Evolutionary conservation across 1,140 invertebrate species (phyloP).

Genomic region (Metaphire vulgaris): DNA sequence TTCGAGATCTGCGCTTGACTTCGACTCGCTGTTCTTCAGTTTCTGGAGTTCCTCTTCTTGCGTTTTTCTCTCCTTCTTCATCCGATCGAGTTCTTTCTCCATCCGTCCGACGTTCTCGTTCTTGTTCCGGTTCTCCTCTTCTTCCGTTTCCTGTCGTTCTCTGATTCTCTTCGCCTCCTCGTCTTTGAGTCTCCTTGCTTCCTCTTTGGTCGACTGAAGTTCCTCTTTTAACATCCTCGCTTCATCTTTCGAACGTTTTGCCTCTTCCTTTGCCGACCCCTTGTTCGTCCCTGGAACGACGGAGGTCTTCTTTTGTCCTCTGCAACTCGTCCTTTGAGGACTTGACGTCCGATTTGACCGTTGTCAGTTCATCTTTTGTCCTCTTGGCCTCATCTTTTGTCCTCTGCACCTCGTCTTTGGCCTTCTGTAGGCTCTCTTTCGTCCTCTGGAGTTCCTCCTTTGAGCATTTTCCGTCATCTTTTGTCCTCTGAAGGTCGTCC

Average conservation of each 20-base stretch:
- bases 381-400: neutral
- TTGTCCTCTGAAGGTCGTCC: neutral
- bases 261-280: neutral
- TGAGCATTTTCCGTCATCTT: neutral
- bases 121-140: neutral
- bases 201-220: neutral
- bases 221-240: neutral
- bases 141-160: neutral
- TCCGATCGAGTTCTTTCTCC: neutral
- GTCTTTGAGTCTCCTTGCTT: neutral
- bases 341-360: neutral
- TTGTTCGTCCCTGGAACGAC: neutral
- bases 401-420: conserved; percentile 1
- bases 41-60: neutral
- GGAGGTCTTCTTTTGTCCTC: conserved; percentile 9
- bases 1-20: conserved; percentile 3
- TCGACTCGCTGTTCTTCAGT: neutral
- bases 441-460: conserved; percentile 8
- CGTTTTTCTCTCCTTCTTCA: neutral
- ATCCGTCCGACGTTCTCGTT: neutral
- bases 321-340: conserved; percentile 1
- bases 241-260: conserved; percentile 6
- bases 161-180: conserved; percentile 12
- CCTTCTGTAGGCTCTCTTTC: neutral
- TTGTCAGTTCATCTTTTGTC: conserved; percentile 4